phyloP scores from a whole-genome alignment of 2,888 invertebrate genomes.

The Tenthredo scrophulariae region DNA sequence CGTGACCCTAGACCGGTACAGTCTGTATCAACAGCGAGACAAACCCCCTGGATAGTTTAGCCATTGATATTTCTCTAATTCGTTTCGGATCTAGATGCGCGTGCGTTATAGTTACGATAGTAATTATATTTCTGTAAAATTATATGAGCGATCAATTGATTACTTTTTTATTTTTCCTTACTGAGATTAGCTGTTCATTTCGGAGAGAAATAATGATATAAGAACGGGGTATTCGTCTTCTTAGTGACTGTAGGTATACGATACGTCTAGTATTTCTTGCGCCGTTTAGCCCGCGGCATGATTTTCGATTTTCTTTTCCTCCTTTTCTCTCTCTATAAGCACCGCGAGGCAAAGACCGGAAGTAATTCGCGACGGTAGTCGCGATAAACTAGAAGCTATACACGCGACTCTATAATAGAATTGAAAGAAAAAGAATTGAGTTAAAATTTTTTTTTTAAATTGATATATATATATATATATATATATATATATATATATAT shows the following conservation, averaged over 20 bases:
- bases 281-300: constrained; percentile 15
- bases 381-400: constrained; percentile 29
- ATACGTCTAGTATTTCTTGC: constrained; percentile 18
- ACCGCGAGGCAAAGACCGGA: constrained; percentile 8
- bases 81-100: neutral
- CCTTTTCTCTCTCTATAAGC: neutral
- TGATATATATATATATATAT: neutral
- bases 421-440: neutral
- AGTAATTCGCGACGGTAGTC: constrained; percentile 39
- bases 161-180: neutral
- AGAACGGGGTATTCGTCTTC: no score
- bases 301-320: constrained; percentile 10
- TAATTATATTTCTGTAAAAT: no score
- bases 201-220: no score
- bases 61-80: neutral
- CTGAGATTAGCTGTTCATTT: neutral
- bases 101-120: neutral
- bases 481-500: neutral
- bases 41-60: neutral
- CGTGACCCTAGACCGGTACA: constrained; percentile 51
- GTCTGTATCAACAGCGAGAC: constrained; percentile 23
- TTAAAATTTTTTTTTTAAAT: no score
- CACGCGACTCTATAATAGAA: constrained; percentile 2
- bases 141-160: neutral
- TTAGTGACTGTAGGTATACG: neutral